Percentiles rank a stretch among this genome's conserved stretches.
Conservation (phyloP, 1,140 invertebrate genomes). For the Parapsyche elsis region DNA sequence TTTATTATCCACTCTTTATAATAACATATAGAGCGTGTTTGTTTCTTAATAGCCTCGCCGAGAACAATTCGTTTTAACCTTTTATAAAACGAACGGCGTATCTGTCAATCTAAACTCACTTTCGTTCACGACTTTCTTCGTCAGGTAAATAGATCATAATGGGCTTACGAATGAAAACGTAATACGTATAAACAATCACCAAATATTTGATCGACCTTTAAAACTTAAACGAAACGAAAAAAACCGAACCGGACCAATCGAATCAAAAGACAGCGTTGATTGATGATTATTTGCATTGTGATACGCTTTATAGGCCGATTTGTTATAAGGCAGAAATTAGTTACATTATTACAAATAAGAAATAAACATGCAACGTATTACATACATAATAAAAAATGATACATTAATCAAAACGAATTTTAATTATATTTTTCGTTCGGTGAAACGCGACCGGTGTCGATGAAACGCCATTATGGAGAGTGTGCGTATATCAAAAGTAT, state of each 20-base stretch:
- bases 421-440: slow-evolving; percentile 13
- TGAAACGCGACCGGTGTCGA: slow-evolving; percentile 4
- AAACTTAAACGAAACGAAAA: neutral
- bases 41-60: neutral
- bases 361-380: neutral
- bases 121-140: slow-evolving; percentile 18
- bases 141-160: neutral
- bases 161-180: neutral
- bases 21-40: neutral
- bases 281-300: slow-evolving; percentile 41
- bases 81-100: neutral
- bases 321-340: slow-evolving; percentile 29
- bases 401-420: slow-evolving; percentile 27
- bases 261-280: slow-evolving; percentile 13
- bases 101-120: slow-evolving; percentile 15
- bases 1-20: neutral
- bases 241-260: neutral
- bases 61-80: neutral
- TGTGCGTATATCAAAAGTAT: neutral
- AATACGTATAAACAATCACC: slow-evolving; percentile 7
- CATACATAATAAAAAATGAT: slow-evolving; percentile 13
- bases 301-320: slow-evolving; percentile 28
- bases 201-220: slow-evolving; percentile 19
- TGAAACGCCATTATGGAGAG: slow-evolving; percentile 10
- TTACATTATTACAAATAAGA: slow-evolving; percentile 7